Base-by-base conservation (phyloP, 2,113 vertebrate species). In the Oostethus manadensis region DNA sequence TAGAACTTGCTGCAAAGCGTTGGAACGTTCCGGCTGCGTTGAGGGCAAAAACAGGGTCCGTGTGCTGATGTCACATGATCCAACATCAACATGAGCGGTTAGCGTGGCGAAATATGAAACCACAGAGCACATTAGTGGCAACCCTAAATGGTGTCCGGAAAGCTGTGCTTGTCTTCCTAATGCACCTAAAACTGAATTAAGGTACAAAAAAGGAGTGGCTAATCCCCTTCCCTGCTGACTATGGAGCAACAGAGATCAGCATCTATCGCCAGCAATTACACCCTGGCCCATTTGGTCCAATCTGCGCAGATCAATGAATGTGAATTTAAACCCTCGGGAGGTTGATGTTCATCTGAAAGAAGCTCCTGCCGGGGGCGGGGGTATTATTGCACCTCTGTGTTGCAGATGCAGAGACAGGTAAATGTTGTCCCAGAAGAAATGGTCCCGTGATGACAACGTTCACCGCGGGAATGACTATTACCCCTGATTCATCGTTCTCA, bases 281-380 rank as follows among this genome's bases (percentile, higher is more conserved):
- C 88, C 91, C 71, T 91, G 93, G 89, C 75, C 92, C 90, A 93
- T 96, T 95, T 93, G 95, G 88, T 91, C 89, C 93, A 92, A 94
- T 92, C 91, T 92, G 91, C 78, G 87, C 80, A 89, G 90, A 90
- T 90, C 90, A 67, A 80, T 62, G 81, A 80, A 88, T 86, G 80
- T 80, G 71, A 86, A 77, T 70, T 77, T 53, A 48, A 55, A 47
- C 72, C 71, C 76, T 43, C 17, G 47, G 69, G 77, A 73, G 65
- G 11, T 14, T 42, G 38, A 42, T 56, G 18, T 59, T n/a, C 58
- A 56, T 51, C 58, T 68, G 23, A 64, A 70, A 77, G 58, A 58
- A 51, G 8, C 51, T 58, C 51, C 71, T 58, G 56, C 43, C 23
- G 16, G 21, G 17, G 46, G 26, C 1, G n/a, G 33, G 57, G 15